phyloP scores from a whole-genome alignment of 2,113 vertebrate species.

The Eonycteris spelaea region DNA sequence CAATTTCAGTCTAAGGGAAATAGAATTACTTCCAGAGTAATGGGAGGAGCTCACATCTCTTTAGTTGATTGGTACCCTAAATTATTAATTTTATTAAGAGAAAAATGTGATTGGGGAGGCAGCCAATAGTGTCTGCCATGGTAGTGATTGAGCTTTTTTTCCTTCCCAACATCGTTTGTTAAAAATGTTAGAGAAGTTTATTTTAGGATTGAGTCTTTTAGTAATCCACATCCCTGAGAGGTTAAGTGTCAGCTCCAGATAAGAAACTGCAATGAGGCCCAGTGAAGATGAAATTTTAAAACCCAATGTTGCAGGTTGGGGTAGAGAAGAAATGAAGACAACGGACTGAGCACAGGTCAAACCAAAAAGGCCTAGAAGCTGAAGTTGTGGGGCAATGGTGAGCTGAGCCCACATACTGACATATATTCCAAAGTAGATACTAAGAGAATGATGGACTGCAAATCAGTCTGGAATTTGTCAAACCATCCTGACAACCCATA shows the following conservation, averaged over 20 bases:
- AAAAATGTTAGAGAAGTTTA: neutral
- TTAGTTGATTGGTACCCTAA: neutral
- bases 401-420: neutral
- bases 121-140: neutral
- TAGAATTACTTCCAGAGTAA: neutral
- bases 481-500: neutral
- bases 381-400: neutral
- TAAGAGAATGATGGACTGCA: neutral
- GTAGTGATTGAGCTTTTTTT: neutral
- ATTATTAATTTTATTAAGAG: neutral
- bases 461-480: neutral
- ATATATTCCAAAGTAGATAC: neutral
- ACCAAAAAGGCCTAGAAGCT: neutral
- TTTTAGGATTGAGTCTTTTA: neutral
- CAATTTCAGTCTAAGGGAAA: neutral
- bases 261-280: neutral
- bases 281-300: neutral
- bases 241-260: neutral
- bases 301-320: neutral
- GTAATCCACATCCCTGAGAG: neutral
- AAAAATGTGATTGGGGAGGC: neutral
- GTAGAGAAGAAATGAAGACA: neutral
- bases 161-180: neutral
- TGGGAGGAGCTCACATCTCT: neutral
- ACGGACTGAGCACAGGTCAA: neutral